These are phyloP conservation scores for Piaya cayana DNA, from an alignment of 2,113 vertebrate genomes.

Conservation along the genomic window DNA sequence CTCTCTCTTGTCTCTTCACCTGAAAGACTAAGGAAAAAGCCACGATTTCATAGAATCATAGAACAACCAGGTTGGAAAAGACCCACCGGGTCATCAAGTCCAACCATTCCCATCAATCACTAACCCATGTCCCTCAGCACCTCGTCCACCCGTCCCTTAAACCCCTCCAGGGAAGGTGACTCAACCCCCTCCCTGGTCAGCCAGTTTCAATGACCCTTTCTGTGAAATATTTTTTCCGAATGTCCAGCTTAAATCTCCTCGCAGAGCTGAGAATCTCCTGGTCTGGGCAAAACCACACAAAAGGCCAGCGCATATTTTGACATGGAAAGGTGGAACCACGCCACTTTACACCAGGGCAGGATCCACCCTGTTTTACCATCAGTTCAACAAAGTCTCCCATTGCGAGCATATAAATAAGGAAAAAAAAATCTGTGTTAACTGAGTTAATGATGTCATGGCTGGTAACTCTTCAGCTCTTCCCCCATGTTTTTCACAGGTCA, in stretches of 20 bases:
- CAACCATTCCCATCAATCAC: too few species aligned
- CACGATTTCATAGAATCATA: too few species aligned
- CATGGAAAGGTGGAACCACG: neutral
- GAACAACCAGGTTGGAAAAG: too few species aligned
- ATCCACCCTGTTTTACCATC: neutral
- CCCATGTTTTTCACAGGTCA: neutral
- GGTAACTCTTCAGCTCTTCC: constrained; percentile 35
- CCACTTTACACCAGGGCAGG: neutral
- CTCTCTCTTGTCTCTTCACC: neutral
- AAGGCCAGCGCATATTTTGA: neutral
- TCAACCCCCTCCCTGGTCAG: too few species aligned
- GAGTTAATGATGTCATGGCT: neutral
- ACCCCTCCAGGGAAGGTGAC: too few species aligned
- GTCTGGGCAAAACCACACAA: neutral
- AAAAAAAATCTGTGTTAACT: neutral
- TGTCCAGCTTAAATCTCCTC: too few species aligned
- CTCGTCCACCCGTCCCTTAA: too few species aligned
- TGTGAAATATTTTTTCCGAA: too few species aligned
- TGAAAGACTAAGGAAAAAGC: neutral
- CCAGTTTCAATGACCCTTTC: too few species aligned
- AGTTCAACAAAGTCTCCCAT: neutral
- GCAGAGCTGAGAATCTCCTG: neutral
- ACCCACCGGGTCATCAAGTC: too few species aligned
- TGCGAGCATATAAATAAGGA: neutral
- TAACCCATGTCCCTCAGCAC: too few species aligned